Evolutionary conservation across 2,888 invertebrate species (phyloP), one percentile per base, ranked within the genome.

Genomic region (Tenthredo scrophulariae): DNA sequence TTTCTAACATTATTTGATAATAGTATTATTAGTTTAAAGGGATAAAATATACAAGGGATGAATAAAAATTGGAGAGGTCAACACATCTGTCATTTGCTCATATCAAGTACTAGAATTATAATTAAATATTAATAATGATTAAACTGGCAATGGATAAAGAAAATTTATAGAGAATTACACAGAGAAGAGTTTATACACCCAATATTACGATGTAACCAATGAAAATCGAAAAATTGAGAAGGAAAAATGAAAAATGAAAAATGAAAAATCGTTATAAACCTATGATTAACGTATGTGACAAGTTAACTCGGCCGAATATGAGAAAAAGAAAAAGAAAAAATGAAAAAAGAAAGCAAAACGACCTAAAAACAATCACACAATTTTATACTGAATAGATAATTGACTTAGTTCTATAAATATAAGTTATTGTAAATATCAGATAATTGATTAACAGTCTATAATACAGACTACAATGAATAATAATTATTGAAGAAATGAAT

Each of bases 71-170:
- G 89, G 89, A 89, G 88, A 90, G 89, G 90, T 91, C 89, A 89
- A 91, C 86, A 89, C 87, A 89, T 89, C 91, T 91, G 91, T 90
- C 89, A 91, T 90, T 91, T 91, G 91, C 92, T 91, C 92, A 92
- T 92, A 91, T 91, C 92, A 92, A 91, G 89, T 87, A 86, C 85
- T 89, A 90, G 89, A 43, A n/a, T 88, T 70, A 87, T 43, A 43
- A 43, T 74, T 22, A 43, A 74, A 74, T 43, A 37, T 7, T 37
- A 43, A 43, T n/a, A 88, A 58, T 18, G 37, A 62, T 62, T 13
- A 54, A 54, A 77, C 40, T 77, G 26, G 26, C n/a, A 46, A 40
- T 33, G 33, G 4, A 40, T 50, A 62, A n/a, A 26, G 26, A 37
- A 2, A 37, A 33, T 54, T 15, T 18, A 79, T 7, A 54, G 29